Evolutionary conservation across 2,797 vertebrate genomes (phyloP).

Genomic region (Halcyon chelicuti): DNA sequence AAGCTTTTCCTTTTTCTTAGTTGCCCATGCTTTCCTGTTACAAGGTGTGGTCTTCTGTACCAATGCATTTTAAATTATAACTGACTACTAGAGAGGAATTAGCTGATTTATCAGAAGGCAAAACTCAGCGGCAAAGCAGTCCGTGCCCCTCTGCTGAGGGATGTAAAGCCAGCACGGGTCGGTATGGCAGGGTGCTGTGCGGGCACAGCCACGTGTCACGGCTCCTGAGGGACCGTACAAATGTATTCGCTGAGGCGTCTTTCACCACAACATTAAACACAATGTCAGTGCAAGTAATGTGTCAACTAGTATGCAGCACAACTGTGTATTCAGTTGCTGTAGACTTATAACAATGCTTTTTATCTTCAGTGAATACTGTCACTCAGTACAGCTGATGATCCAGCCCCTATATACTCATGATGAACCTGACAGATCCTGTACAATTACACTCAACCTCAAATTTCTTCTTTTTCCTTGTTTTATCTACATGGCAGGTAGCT

Average conservation of each 20-base stretch:
- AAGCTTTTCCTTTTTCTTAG: neutral
- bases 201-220: fast-evolving
- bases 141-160: neutral
- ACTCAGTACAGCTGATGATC: neutral
- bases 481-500: neutral
- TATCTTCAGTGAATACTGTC: neutral
- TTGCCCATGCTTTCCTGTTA: neutral
- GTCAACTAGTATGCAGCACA: neutral
- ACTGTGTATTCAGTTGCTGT: neutral
- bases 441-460: neutral
- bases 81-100: neutral
- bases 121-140: neutral
- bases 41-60: neutral
- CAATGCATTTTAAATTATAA: neutral
- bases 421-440: neutral
- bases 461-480: neutral
- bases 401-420: neutral
- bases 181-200: neutral
- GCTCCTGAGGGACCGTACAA: neutral
- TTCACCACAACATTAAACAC: neutral
- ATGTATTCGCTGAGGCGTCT: neutral
- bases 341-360: neutral
- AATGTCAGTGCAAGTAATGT: neutral
- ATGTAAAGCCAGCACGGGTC: neutral
- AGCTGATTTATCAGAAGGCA: neutral